These are phyloP conservation scores for Ascidia mentula DNA, from an alignment of 23 tunicate genomes.

Conservation along the genomic window DNA sequence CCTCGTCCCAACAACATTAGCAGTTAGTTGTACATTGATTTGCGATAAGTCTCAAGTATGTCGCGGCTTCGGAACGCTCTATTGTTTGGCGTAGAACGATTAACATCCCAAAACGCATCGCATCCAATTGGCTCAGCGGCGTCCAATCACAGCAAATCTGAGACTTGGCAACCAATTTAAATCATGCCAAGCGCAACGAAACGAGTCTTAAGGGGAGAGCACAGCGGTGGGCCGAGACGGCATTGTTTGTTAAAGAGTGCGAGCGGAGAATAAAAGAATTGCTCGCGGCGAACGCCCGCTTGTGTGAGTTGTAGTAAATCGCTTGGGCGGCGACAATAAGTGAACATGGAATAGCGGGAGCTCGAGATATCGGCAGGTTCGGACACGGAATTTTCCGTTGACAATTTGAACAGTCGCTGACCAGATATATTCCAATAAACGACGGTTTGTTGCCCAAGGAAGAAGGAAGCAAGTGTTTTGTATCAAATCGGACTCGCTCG, in stretches of 20 bases:
- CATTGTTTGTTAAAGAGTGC: background rate
- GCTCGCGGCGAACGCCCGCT: background rate
- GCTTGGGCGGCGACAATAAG: background rate
- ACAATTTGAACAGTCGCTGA: constrained; percentile 4
- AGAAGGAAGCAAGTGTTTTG: too few relatives aligned
- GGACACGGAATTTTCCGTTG: constrained; percentile 2
- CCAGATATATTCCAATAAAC: background rate
- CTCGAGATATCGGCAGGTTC: background rate
- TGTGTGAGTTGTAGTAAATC: background rate
- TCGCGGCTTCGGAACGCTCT: background rate
- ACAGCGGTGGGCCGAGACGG: background rate
- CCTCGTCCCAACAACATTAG: too few relatives aligned
- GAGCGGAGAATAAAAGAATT: background rate
- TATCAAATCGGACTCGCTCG: too few relatives aligned
- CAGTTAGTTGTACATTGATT: too few relatives aligned
- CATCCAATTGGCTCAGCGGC: constrained; percentile 5
- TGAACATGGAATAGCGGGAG: background rate
- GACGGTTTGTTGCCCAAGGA: background rate
- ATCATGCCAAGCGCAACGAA: background rate
- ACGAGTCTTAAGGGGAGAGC: background rate
- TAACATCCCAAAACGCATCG: background rate
- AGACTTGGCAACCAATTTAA: constrained; percentile 33
- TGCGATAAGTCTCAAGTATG: background rate
- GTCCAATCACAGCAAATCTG: constrained; percentile 11
- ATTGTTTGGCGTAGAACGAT: background rate